Conservation (phyloP, 2,888 invertebrate genomes). For the Escarpia spicata region DNA sequence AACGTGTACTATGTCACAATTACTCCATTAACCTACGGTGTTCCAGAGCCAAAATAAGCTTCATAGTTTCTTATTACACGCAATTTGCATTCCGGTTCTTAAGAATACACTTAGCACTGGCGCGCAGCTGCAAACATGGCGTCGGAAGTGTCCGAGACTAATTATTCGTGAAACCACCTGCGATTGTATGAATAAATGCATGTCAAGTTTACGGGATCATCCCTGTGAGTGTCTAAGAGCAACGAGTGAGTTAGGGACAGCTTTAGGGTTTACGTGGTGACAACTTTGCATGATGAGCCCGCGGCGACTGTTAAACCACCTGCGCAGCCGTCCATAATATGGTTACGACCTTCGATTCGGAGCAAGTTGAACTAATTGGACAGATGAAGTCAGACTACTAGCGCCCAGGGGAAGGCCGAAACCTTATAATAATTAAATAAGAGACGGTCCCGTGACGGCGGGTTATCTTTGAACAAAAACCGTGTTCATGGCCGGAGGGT, state of each 20-base stretch:
- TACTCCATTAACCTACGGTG: not conserved
- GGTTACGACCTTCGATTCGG: not conserved
- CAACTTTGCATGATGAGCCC: not conserved
- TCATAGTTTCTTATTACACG: not conserved
- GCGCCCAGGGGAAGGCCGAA: not conserved
- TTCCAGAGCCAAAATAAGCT: not conserved
- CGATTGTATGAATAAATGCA: constrained; percentile 3
- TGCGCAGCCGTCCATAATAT: not conserved
- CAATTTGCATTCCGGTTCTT: not conserved
- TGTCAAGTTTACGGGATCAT: not conserved
- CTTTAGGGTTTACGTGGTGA: not conserved
- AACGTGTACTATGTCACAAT: not conserved
- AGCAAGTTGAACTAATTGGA: not conserved
- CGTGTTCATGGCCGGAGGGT: not conserved
- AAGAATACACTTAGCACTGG: not conserved
- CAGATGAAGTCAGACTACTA: not conserved
- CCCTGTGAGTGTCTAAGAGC: not conserved
- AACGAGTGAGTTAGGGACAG: not conserved
- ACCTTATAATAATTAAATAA: constrained; percentile 1
- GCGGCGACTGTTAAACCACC: not conserved
- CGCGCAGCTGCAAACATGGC: not conserved
- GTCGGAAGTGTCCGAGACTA: not conserved
- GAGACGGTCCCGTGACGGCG: not conserved
- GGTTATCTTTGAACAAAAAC: not conserved
- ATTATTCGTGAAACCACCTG: not conserved